These are phyloP conservation scores for Mungos mungo DNA, from an alignment of 2,113 vertebrate genomes.

Conservation along the genomic window DNA sequence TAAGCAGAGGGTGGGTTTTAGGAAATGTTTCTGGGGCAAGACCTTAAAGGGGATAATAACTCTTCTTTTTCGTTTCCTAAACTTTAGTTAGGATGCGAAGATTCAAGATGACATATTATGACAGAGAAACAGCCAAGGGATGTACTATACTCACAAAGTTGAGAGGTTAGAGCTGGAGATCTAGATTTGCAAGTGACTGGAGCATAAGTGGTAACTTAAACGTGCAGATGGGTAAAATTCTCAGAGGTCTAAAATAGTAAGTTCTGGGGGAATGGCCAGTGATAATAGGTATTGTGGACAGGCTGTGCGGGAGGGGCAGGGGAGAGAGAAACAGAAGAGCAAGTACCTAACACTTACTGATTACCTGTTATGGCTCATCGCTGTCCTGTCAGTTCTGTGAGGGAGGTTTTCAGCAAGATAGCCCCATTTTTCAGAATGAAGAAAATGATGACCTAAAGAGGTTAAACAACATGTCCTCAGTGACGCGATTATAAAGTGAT, in stretches of 20 bases:
- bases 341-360: neutral
- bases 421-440: constrained; percentile 10
- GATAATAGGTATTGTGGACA: neutral
- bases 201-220: constrained; percentile 40
- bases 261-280: neutral
- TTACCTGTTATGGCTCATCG: neutral
- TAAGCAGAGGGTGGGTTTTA: neutral
- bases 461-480: neutral
- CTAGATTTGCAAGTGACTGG: constrained; percentile 28
- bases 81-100: constrained; percentile 73
- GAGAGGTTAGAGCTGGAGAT: constrained; percentile 70
- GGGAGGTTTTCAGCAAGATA: neutral
- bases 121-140: neutral
- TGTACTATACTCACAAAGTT: constrained; percentile 49
- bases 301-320: neutral
- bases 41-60: constrained; percentile 3
- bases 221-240: constrained; percentile 29
- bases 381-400: neutral
- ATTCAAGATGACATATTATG: neutral
- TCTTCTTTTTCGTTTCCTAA: constrained; percentile 46
- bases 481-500: neutral
- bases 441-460: neutral
- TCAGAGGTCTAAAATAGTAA: neutral
- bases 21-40: neutral
- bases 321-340: neutral